phyloP scores from a whole-genome alignment of 2,888 invertebrate species.

The Phalangium opilio region DNA sequence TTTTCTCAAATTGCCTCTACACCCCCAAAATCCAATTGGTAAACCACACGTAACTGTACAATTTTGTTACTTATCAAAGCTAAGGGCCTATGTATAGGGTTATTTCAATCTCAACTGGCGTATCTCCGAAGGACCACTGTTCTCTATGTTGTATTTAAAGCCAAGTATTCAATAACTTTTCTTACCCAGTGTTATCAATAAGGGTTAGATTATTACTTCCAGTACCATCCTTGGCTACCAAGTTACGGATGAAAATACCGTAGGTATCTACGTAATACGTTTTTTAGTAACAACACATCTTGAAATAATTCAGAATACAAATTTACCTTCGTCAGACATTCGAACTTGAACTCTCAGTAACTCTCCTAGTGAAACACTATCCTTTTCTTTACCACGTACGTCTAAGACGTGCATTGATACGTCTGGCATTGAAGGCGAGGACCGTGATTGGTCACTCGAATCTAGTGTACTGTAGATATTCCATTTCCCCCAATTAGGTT shows the following conservation, averaged over 20 bases:
- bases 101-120: too few relatives aligned
- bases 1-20: too few relatives aligned
- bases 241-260: constrained; percentile 84
- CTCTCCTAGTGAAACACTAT: constrained; percentile 22
- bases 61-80: too few relatives aligned
- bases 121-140: too few relatives aligned
- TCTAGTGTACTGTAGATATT: too few relatives aligned
- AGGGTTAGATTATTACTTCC: constrained; percentile 22
- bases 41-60: too few relatives aligned
- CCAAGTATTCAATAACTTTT: neutral
- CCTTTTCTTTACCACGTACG: constrained; percentile 19
- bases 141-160: too few relatives aligned
- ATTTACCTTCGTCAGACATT: constrained; percentile 22
- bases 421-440: too few relatives aligned
- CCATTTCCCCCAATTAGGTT: too few relatives aligned
- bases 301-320: neutral
- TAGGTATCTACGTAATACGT: constrained; percentile 41
- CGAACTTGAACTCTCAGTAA: constrained; percentile 22
- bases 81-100: too few relatives aligned
- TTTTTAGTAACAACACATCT: neutral
- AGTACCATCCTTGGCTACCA: constrained; percentile 77
- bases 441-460: too few relatives aligned
- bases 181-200: constrained; percentile 22
- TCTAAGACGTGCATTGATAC: constrained; percentile 15
- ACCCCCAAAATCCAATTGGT: too few relatives aligned